phyloP scores from a whole-genome alignment of 2,113 vertebrate genomes.

The Chloropsis hardwickii region DNA sequence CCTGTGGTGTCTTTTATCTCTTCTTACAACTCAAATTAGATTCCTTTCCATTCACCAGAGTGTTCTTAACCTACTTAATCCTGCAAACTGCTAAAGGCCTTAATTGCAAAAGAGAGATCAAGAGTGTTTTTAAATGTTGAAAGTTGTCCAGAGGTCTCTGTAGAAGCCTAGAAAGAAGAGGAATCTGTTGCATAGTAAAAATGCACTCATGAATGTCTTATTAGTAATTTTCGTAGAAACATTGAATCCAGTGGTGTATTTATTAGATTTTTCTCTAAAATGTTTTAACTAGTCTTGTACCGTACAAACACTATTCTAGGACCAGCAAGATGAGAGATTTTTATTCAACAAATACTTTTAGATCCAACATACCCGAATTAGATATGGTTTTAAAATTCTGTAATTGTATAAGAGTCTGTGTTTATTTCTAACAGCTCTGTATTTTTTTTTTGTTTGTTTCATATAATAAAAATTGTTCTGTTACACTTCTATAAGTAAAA shows the following conservation, averaged over 20 bases:
- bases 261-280: neutral
- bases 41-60: neutral
- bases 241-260: neutral
- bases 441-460: neutral
- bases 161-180: neutral
- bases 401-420: neutral
- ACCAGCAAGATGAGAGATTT: neutral
- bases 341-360: neutral
- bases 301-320: fast-evolving
- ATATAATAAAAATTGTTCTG: neutral
- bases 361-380: neutral
- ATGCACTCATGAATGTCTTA: neutral
- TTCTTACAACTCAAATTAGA: neutral
- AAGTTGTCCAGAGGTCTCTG: neutral
- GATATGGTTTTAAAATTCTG: neutral
- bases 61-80: neutral
- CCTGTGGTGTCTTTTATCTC: neutral
- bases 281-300: neutral
- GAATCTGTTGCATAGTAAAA: neutral
- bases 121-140: neutral
- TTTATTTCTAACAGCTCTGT: neutral
- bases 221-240: neutral
- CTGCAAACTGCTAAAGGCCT: neutral
- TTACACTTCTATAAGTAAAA: neutral
- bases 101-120: neutral